These are phyloP conservation scores for Coelinius sp. DNA, from an alignment of 2,888 invertebrate species.

Conservation along the genomic window DNA sequence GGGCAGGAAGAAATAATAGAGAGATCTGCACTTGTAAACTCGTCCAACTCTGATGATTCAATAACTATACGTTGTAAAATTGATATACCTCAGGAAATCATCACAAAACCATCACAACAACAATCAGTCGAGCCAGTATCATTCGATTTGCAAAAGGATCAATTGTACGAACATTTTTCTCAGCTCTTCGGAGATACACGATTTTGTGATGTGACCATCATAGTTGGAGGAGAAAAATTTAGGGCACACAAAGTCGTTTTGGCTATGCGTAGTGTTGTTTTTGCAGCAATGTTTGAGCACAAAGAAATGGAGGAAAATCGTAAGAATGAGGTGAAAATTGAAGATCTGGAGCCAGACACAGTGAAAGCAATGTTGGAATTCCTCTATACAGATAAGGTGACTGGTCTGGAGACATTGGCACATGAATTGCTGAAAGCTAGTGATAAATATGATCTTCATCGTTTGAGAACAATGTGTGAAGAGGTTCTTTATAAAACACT, in stretches of 20 bases:
- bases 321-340: neutral
- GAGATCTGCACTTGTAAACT: neutral
- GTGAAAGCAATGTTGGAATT: conserved; percentile 17
- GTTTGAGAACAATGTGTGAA: conserved; percentile 22
- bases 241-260: conserved; percentile 6
- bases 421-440: conserved; percentile 5
- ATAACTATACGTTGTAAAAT: neutral
- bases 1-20: neutral
- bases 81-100: neutral
- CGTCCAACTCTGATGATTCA: neutral
- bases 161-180: neutral
- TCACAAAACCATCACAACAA: neutral
- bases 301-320: neutral
- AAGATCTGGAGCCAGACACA: neutral
- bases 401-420: neutral
- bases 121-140: neutral
- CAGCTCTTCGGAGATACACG: neutral
- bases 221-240: conserved; percentile 8
- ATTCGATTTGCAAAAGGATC: neutral
- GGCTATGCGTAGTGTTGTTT: conserved; percentile 9
- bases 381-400: conserved; percentile 14
- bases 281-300: conserved; percentile 14
- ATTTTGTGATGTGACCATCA: conserved; percentile 8
- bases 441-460: neutral
- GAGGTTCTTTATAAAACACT: neutral